Evolutionary conservation across 2,888 invertebrate species (phyloP).

Genomic region (Lochmaea capreae): DNA sequence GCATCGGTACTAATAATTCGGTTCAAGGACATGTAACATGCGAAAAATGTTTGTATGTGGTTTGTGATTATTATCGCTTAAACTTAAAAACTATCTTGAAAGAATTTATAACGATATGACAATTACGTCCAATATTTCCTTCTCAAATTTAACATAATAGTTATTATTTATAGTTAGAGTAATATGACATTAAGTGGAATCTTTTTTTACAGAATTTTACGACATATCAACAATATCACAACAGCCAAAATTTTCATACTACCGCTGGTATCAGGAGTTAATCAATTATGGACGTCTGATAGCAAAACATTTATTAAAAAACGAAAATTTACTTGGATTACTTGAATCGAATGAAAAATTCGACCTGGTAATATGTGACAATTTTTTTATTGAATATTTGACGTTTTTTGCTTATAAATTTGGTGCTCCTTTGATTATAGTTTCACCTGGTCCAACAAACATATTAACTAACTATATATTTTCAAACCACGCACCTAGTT

Average conservation of each 20-base stretch:
- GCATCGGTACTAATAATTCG: too few relatives aligned
- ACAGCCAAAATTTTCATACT: constrained; percentile 14
- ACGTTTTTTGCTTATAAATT: constrained; percentile 34
- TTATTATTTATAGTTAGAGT: too few relatives aligned
- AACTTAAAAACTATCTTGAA: too few relatives aligned
- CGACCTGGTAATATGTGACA: constrained; percentile 56
- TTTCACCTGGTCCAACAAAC: constrained; percentile 35
- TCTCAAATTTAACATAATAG: too few relatives aligned
- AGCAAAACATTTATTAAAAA: constrained; percentile 34
- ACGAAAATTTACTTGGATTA: constrained; percentile 51
- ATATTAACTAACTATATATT: constrained; percentile 61
- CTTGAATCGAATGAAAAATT: constrained; percentile 52
- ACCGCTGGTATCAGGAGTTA: not conserved
- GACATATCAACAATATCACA: not conserved
- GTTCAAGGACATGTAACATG: too few relatives aligned
- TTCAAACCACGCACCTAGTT: constrained; percentile 65
- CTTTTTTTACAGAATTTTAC: not conserved
- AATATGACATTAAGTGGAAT: not conserved
- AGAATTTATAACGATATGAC: too few relatives aligned
- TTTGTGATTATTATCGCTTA: too few relatives aligned
- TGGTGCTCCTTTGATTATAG: constrained; percentile 37
- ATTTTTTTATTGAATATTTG: constrained; percentile 53
- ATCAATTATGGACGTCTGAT: constrained; percentile 5
- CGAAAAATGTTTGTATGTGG: too few relatives aligned
- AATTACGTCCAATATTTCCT: too few relatives aligned